Evolutionary conservation across 1,140 invertebrate species (phyloP).

Genomic region (Bradynema listronoti): DNA sequence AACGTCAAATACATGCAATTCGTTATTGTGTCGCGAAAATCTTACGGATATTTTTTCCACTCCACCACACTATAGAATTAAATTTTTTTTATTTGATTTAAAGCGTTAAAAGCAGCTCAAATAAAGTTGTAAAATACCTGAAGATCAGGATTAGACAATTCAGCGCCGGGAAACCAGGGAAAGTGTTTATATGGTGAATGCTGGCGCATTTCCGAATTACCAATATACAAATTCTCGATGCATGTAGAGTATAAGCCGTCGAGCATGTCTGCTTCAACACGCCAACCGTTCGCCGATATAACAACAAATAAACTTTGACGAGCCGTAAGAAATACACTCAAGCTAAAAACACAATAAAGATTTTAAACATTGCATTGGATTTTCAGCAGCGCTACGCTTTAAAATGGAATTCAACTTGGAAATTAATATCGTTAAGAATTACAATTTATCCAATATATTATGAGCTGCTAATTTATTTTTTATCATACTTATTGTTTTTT

Average conservation of each 20-base stretch:
- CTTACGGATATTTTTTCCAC: constrained; percentile 32
- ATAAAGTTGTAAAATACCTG: no score
- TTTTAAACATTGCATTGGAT: no score
- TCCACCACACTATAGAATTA: constrained; percentile 29
- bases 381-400: no score
- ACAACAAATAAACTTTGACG: constrained; percentile 32
- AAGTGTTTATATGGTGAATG: not conserved
- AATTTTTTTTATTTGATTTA: not conserved
- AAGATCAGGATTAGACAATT: no score
- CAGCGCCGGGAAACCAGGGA: not conserved
- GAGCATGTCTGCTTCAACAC: constrained; percentile 4
- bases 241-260: not conserved
- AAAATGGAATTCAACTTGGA: no score
- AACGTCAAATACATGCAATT: no score
- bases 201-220: not conserved
- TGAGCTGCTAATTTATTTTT: no score
- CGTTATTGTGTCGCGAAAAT: no score
- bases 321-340: constrained; percentile 34
- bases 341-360: constrained; percentile 1
- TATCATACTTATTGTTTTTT: no score
- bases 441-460: no score
- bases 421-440: no score
- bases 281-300: constrained; percentile 5
- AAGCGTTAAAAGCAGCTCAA: not conserved
- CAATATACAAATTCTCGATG: constrained; percentile 10